Conservation (phyloP, 2,888 invertebrate genomes). For the Miltochrista miniata region DNA sequence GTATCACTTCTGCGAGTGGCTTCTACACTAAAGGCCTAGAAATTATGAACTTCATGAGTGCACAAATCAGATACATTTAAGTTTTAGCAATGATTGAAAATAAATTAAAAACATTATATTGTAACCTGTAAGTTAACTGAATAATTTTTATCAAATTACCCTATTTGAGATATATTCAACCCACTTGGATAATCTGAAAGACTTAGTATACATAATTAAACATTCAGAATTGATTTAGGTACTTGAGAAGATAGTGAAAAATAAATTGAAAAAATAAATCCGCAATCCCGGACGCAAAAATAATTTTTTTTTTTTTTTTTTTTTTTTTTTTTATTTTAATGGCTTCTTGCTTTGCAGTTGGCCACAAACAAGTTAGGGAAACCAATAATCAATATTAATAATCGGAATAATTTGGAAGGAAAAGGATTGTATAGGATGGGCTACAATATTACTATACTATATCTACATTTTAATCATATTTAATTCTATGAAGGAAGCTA, state of each 20-base stretch:
- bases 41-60: background rate
- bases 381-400: no score
- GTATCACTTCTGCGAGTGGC: slow-evolving; percentile 5
- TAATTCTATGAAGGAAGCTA: no score
- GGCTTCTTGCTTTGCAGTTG: no score
- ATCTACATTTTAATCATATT: no score
- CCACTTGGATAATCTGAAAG: slow-evolving; percentile 26
- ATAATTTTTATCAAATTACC: slow-evolving; percentile 23
- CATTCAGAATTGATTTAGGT: background rate
- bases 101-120: background rate
- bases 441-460: no score
- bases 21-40: slow-evolving; percentile 38
- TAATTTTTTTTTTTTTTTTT: no score
- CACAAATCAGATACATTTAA: background rate
- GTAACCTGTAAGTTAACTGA: background rate
- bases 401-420: no score
- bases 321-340: background rate
- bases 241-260: no score
- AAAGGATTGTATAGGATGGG: no score
- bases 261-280: no score
- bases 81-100: background rate
- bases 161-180: slow-evolving; percentile 29
- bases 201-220: slow-evolving; percentile 39
- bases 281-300: no score
- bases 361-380: no score